phyloP scores from a whole-genome alignment of 64 coral and sea anemone genomes.

The Cladopsammia gracilis region DNA sequence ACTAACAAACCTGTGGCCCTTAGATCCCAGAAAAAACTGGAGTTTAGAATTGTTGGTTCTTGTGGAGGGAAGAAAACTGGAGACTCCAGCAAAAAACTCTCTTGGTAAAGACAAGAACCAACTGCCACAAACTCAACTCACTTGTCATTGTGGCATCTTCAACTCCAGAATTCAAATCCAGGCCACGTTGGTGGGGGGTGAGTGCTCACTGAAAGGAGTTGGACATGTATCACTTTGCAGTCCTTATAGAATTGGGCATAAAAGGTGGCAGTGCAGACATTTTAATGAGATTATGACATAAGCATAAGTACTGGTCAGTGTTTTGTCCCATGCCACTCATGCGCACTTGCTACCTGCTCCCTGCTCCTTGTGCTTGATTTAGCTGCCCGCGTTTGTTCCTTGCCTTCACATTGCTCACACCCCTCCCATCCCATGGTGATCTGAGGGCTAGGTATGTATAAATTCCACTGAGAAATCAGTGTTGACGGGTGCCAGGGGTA shows the following conservation, averaged over 20 bases:
- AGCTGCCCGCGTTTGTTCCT: no score
- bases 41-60: constrained; percentile 4
- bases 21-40: background rate
- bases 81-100: background rate
- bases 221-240: no score
- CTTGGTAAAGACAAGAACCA: background rate
- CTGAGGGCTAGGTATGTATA: no score
- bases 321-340: no score
- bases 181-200: background rate
- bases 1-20: background rate
- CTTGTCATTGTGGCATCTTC: background rate
- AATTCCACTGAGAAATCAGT: no score
- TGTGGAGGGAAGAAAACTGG: background rate
- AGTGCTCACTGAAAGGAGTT: background rate
- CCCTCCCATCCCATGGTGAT: no score
- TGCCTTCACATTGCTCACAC: no score
- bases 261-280: background rate
- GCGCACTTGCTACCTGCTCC: no score
- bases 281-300: no score
- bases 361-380: no score
- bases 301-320: no score
- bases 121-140: background rate
- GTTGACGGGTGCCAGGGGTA: no score
- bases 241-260: background rate
- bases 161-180: constrained; percentile 8